phyloP scores from a whole-genome alignment of 2,113 vertebrate genomes.

The Tupaia tana region DNA sequence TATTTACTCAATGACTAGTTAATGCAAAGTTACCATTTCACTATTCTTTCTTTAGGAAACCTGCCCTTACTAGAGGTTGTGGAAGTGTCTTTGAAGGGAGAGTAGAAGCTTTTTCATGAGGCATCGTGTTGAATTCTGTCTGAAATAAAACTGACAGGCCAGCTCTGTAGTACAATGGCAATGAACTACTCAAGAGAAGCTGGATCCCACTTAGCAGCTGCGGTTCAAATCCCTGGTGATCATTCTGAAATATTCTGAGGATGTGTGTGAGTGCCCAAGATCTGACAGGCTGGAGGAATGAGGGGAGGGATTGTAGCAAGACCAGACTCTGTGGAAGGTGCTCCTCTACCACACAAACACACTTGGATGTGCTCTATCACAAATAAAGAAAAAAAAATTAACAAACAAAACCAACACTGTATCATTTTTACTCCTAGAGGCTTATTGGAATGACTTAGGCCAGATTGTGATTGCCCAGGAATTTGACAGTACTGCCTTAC shows the following conservation, averaged over 20 bases:
- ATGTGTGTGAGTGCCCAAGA: no score
- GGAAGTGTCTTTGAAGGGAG: not conserved
- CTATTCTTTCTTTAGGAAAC: not conserved
- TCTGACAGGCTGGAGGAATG: no score
- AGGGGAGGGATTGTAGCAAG: no score
- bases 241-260: no score
- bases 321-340: no score
- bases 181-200: no score
- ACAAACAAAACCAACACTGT: not conserved
- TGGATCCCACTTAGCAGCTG: no score
- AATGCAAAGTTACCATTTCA: not conserved
- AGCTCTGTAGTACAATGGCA: no score
- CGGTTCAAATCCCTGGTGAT: no score
- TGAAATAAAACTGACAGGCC: not conserved
- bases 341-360: no score
- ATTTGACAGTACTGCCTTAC: not conserved
- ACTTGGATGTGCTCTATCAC: no score
- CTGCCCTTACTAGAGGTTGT: not conserved
- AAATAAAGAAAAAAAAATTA: no score
- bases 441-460: not conserved
- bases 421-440: conserved; percentile 23
- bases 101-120: conserved; percentile 27
- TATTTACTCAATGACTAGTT: conserved; percentile 21
- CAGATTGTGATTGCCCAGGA: not conserved
- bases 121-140: conserved; percentile 4